Base-by-base conservation (phyloP, 2,113 vertebrate genomes). In the Oenanthe melanoleuca region DNA sequence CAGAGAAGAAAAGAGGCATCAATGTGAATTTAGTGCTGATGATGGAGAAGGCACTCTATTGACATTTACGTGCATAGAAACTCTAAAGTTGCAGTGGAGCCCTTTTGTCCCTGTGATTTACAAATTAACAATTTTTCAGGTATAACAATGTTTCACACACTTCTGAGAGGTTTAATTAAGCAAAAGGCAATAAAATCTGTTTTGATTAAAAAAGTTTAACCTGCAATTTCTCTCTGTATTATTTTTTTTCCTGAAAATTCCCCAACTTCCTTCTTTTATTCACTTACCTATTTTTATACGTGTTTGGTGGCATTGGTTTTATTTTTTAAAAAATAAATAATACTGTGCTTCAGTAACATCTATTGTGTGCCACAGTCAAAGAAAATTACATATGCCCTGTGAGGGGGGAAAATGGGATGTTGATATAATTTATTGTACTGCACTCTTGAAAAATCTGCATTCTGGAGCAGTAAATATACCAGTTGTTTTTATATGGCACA, bases 11-110 rank as follows among this genome's bases (percentile, higher is more conserved):
- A 99, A 99, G 99, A 99, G 98, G 99, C 99, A 99, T 99, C 99
- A 99, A 99, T 99, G 99, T 98, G 99, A 99, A 99, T 99, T 99
- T 99, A 99, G 98, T 99, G 99, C 99, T 99, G 99, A 99, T 99
- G 99, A 99, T 99, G 98, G 99, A 99, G 99, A 98, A 99, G 98
- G 98, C 97, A 96, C 95, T 92, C 96, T 98, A 99, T 98, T 98
- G 98, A 99, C 98, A 98, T 98, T 98, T 98, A 98, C 98, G 98
- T 98, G 98, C 97, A 95, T 69, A 90, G 98, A 98, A 98, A 98
- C 98, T 98, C 98, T 97, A 99, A 98, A 98, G 98, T 98, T 98
- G 97, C 96, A 96, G 73, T 34, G 72, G 78, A 97, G 91, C 96
- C 97, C 97, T 94, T 98, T 98, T 98, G 98, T 98, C 98, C 98